Base-by-base conservation (phyloP, 2,888 invertebrate species). In the Stenichneumon culpator region DNA sequence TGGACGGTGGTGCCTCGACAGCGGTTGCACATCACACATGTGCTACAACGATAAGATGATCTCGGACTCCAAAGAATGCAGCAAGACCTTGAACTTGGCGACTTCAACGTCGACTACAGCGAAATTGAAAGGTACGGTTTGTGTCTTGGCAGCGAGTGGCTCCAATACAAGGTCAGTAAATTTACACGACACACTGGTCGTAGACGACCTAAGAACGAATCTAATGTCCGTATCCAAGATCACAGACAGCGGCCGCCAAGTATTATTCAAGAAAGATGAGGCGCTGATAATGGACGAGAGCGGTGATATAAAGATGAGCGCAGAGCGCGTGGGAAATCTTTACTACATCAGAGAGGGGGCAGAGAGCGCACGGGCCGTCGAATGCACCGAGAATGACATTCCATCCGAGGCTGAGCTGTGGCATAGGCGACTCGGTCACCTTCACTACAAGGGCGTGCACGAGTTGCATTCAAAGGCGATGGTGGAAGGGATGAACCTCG, bases 21-120 rank as follows among this genome's bases (percentile, higher is more conserved):
- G 95, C 94, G 95, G 95, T 94, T 95, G 95, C 79, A 85, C 79
- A 84, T 68, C 70, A 16, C 82, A 82, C 44, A 75, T 80, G 60
- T 63, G 73, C 50, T 25, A 52, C 14, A 28, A 63, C 32, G 22
- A 67, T 65, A 16, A 52, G 60, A 22, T 73, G 39, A 39, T 78
- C 36, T 68, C 39, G 52, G 32, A 36, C 32, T 65, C 36, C 32
- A 32, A 65, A n/a, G 67, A 67, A n/a, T 39, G 68, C 19, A 57
- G 39, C 28, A 69, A 54, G 39, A 39, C 39, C 9, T 16, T 79
- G 16, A 67, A 79, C 47, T n/a, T 79, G 44, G 69, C 79, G 3
- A 79, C 36, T 47, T 54, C 57, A 19, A 22, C 60, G 14, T 44
- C 22, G 0, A 70, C 69, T 5, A 57, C 7, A 36, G 68, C 14